A percentile compares a stretch with the other conserved stretches of the same genome.
phyloP scores from a whole-genome alignment of 2,888 invertebrate species.

The Parapristionchus giblindavisi region DNA sequence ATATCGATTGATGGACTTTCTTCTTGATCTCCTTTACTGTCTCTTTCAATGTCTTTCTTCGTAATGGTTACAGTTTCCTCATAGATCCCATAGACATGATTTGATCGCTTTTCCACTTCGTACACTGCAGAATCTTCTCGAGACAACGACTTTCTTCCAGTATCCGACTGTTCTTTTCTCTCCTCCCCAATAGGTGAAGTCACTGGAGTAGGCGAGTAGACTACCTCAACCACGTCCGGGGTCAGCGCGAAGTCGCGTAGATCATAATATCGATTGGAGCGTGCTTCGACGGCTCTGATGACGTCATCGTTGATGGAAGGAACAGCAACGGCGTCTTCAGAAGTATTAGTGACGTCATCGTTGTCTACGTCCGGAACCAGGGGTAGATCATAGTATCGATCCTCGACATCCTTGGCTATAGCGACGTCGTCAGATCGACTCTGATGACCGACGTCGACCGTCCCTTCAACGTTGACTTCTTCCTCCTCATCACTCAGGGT shows the following conservation, averaged over 20 bases:
- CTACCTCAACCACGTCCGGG: constrained; percentile 11
- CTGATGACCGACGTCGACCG: not conserved
- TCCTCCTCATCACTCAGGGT: not conserved
- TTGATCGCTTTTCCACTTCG: too few relatives aligned
- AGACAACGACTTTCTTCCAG: too few relatives aligned
- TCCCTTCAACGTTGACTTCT: not conserved
- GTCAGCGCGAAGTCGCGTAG: constrained; percentile 12
- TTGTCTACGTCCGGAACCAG: not conserved
- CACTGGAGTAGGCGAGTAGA: constrained; percentile 7
- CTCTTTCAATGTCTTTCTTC: too few relatives aligned
- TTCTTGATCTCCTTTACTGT: too few relatives aligned
- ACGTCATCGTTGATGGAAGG: not conserved
- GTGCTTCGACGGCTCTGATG: not conserved
- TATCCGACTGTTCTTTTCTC: not conserved
- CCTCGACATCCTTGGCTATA: not conserved
- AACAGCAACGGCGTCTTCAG: not conserved
- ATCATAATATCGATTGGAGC: not conserved
- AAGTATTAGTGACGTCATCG: not conserved
- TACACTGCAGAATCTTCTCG: too few relatives aligned
- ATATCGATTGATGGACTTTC: too few relatives aligned
- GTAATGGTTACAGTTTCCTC: too few relatives aligned
- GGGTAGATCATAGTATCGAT: not conserved
- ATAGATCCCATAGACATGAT: too few relatives aligned
- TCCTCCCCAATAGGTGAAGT: not conserved
- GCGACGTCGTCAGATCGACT: not conserved